Conservation (phyloP, 2,113 vertebrate genomes). For the Alexandromys fortis region DNA sequence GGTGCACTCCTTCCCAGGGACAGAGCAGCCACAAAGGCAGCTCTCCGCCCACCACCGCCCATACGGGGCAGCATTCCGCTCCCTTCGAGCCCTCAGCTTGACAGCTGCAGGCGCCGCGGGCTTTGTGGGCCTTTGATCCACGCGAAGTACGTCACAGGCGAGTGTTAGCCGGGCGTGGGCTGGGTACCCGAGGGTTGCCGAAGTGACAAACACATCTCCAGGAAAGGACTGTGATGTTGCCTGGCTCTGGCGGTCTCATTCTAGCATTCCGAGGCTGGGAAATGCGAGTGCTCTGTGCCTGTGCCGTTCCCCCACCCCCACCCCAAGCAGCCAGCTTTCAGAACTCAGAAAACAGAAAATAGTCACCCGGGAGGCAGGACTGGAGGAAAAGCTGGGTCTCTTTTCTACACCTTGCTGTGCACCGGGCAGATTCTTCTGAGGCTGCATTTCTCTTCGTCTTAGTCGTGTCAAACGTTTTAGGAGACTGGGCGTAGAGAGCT, state of each 20-base stretch:
- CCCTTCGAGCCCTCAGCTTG: background rate
- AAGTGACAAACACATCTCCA: slow-evolving; percentile 18
- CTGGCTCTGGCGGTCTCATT: background rate
- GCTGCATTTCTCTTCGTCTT: background rate
- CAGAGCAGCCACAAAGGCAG: background rate
- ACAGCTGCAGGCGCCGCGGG: slow-evolving; percentile 14
- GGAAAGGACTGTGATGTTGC: background rate
- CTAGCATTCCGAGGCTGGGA: background rate
- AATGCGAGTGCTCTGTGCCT: background rate
- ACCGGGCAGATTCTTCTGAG: background rate
- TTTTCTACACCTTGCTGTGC: background rate
- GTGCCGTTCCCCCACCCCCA: background rate
- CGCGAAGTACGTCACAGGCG: slow-evolving; percentile 49
- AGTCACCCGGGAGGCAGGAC: rapidly evolving
- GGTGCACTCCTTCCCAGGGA: background rate
- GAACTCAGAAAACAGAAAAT: background rate
- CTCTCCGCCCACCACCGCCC: background rate
- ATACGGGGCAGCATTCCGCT: background rate
- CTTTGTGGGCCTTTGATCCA: slow-evolving; percentile 69
- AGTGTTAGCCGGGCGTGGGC: slow-evolving; percentile 6
- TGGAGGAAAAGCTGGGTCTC: background rate
- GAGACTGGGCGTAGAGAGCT: background rate
- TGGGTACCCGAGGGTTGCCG: slow-evolving; percentile 11
- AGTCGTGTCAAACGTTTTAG: background rate
- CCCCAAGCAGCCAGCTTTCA: background rate